Conservation (phyloP, 2,113 vertebrate genomes). For the Platysternon megacephalum region DNA sequence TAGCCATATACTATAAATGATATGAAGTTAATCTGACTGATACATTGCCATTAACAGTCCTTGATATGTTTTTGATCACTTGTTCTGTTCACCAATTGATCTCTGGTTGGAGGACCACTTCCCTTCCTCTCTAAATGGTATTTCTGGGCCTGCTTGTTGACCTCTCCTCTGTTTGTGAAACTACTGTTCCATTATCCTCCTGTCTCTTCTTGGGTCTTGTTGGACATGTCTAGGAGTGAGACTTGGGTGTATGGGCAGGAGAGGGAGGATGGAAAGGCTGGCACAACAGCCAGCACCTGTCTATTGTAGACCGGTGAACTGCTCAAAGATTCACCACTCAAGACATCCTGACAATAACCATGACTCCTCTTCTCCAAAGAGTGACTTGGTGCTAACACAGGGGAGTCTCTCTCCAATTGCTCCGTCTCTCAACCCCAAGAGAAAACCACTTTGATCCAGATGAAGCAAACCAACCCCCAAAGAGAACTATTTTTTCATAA, state of each 20-base stretch:
- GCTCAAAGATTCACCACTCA: background rate
- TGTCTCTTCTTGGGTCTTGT: background rate
- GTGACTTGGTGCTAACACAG: background rate
- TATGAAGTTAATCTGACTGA: background rate
- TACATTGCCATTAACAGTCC: background rate
- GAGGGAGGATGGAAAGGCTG: background rate
- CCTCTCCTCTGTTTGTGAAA: background rate
- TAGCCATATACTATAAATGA: rapidly evolving
- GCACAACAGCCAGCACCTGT: background rate
- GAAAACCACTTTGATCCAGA: background rate
- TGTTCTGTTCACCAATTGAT: background rate
- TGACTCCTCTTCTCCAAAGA: background rate
- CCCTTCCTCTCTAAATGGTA: background rate
- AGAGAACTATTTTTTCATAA: slow-evolving; percentile 73
- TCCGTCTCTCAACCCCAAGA: background rate
- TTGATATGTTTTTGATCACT: background rate
- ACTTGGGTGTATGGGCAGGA: background rate
- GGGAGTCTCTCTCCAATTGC: background rate
- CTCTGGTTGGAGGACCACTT: background rate
- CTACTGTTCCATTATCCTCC: background rate
- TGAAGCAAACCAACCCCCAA: slow-evolving; percentile 1
- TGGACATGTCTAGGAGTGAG: background rate
- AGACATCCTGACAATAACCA: background rate
- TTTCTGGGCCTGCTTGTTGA: background rate
- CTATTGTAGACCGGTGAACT: background rate